phyloP scores from a whole-genome alignment of 92 coral and sea anemone species.

The Epizoanthus scotinus region DNA sequence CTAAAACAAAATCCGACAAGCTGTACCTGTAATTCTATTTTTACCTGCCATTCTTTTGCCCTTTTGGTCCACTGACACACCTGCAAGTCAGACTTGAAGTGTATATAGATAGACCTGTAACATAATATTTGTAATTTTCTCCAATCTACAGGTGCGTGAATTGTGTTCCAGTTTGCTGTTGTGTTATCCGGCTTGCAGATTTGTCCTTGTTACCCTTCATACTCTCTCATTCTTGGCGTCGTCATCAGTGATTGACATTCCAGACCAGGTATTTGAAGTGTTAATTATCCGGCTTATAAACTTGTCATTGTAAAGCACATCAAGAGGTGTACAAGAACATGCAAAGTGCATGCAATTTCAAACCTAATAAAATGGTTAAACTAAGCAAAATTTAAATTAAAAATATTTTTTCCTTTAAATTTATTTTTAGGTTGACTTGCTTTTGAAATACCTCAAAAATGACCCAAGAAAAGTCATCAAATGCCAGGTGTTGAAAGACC shows the following conservation, averaged over 20 bases:
- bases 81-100: no score
- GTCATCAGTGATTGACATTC: slow-evolving; percentile 74
- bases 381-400: no score
- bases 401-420: background rate
- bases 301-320: slow-evolving; percentile 78
- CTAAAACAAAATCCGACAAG: no score
- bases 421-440: slow-evolving; percentile 61
- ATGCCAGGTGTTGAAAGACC: slow-evolving; percentile 74
- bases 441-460: slow-evolving; percentile 72
- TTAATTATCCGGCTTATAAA: slow-evolving; percentile 52
- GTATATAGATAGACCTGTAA: no score
- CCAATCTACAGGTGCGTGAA: slow-evolving; percentile 70
- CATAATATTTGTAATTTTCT: background rate
- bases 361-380: no score
- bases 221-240: slow-evolving; percentile 88
- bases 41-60: no score
- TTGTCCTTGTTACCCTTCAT: slow-evolving; percentile 84
- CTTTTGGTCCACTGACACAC: no score
- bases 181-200: slow-evolving; percentile 76
- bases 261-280: slow-evolving; percentile 65
- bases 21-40: no score
- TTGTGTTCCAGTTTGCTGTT: slow-evolving; percentile 75
- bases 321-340: slow-evolving; percentile 34
- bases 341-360: no score
- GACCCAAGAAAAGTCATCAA: slow-evolving; percentile 89